These are phyloP conservation scores for Cepphus grylle DNA, from an alignment of 2,113 vertebrate genomes.

Conservation along the genomic window DNA sequence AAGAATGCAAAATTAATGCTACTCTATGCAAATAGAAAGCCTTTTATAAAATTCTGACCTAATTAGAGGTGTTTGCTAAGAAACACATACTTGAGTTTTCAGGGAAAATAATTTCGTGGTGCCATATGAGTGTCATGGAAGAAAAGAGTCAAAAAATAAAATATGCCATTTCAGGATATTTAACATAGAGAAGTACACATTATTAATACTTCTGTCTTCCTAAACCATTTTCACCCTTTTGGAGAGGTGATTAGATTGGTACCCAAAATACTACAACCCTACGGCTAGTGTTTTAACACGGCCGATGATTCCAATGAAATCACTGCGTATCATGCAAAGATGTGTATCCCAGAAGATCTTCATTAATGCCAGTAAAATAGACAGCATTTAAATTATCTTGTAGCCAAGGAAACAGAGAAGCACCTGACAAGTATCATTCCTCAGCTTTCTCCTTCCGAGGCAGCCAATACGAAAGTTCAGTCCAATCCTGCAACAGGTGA, in stretches of 20 bases:
- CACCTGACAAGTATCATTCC: background rate
- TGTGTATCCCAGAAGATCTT: background rate
- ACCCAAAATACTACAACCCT: background rate
- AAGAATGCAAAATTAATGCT: conserved; percentile 70
- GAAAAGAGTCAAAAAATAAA: background rate
- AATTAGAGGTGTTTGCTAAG: conserved; percentile 63
- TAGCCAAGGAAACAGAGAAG: conserved; percentile 24
- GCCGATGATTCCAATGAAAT: background rate
- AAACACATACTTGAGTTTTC: conserved; percentile 1
- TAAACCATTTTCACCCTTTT: background rate
- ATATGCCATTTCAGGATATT: background rate
- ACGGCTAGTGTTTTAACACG: background rate
- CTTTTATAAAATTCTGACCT: conserved; percentile 63
- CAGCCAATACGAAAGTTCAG: rapidly evolving
- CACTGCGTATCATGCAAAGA: background rate
- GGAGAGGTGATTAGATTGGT: background rate
- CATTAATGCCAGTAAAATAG: conserved; percentile 17
- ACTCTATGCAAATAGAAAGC: conserved; percentile 64
- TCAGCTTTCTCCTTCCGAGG: background rate
- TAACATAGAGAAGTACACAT: background rate
- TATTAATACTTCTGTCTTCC: background rate
- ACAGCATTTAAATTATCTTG: background rate
- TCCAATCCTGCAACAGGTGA: background rate
- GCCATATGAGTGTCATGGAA: background rate
- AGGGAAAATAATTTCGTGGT: background rate